Percentiles rank a stretch among this genome's conserved stretches.
Conservation (phyloP, 2,797 vertebrate genomes). For the Odontamblyopus lacepedii region DNA sequence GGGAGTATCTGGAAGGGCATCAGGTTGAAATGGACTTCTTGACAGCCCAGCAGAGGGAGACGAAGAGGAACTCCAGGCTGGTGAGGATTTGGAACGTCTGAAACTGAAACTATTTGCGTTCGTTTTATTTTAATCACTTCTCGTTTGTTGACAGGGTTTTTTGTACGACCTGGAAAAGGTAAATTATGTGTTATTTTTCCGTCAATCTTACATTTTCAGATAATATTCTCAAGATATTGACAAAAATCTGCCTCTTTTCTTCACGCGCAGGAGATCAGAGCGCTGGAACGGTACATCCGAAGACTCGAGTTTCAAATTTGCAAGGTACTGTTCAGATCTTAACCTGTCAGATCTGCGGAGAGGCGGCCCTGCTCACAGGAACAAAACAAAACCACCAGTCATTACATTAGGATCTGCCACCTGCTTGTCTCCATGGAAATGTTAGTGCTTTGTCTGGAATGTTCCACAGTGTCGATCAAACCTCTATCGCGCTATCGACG, state of each 20-base stretch:
- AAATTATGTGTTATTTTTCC: constrained; percentile 19
- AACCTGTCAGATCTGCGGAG: too few species aligned
- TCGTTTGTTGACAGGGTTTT: constrained; percentile 83
- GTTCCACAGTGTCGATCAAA: too few species aligned
- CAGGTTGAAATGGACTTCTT: constrained; percentile 91
- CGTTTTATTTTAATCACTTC: not conserved
- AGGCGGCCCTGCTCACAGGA: too few species aligned
- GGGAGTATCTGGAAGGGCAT: constrained; percentile 87
- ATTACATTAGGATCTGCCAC: too few species aligned
- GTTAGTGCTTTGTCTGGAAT: too few species aligned
- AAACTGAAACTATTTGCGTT: not conserved
- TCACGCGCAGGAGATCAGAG: constrained; percentile 85
- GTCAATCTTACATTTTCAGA: not conserved
- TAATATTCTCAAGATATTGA: too few species aligned
- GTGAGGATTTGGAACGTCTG: constrained; percentile 71
- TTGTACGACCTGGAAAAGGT: constrained; percentile 98
- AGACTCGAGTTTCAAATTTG: constrained; percentile 96
- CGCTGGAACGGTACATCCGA: constrained; percentile 87
- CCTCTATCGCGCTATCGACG: too few species aligned
- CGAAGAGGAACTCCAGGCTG: constrained; percentile 91
- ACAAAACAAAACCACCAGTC: too few species aligned
- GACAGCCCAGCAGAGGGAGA: constrained; percentile 85
- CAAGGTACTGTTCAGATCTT: constrained; percentile 77
- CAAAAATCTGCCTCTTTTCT: not conserved
- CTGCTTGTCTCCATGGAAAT: too few species aligned